Conservation (phyloP, 30 jellyfish, hydroid and myxozoan genomes). For the Sanderia malayensis region DNA sequence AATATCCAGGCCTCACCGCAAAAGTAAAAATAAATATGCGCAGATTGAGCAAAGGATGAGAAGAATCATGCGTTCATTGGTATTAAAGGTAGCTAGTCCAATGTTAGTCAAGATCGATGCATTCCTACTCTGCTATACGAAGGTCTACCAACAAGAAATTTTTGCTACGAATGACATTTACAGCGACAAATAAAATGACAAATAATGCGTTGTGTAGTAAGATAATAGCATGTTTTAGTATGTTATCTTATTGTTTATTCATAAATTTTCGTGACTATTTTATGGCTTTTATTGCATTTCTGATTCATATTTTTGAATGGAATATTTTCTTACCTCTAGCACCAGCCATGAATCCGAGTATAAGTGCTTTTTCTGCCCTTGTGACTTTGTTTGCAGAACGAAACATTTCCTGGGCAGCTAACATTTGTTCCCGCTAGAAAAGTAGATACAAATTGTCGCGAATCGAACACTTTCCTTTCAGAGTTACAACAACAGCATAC, state of each 20-base stretch:
- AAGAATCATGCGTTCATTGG: too few species aligned
- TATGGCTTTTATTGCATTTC: not conserved
- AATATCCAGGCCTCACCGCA: not conserved
- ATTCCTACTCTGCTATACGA: not conserved
- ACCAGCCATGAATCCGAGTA: conserved; percentile 98
- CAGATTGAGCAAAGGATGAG: too few species aligned
- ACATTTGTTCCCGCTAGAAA: conserved; percentile 86
- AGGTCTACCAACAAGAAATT: not conserved
- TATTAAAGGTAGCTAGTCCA: not conserved
- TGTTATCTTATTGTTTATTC: not conserved
- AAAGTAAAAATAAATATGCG: not conserved
- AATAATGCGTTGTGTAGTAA: not conserved
- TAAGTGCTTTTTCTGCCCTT: conserved; percentile 86
- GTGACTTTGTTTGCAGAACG: conserved; percentile 88
- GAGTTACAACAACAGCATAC: too few species aligned
- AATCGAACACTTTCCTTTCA: too few species aligned
- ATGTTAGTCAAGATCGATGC: not conserved
- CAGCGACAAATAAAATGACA: not conserved
- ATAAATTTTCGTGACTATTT: not conserved
- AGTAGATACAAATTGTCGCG: too few species aligned
- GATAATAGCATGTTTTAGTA: too few species aligned
- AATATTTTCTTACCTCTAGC: conserved; percentile 95
- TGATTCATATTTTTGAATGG: too few species aligned
- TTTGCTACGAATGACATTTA: not conserved
- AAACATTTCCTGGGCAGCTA: conserved; percentile 95